Evolutionary conservation across 2,113 vertebrate species (phyloP).

Genomic region (Morone chrysops): DNA sequence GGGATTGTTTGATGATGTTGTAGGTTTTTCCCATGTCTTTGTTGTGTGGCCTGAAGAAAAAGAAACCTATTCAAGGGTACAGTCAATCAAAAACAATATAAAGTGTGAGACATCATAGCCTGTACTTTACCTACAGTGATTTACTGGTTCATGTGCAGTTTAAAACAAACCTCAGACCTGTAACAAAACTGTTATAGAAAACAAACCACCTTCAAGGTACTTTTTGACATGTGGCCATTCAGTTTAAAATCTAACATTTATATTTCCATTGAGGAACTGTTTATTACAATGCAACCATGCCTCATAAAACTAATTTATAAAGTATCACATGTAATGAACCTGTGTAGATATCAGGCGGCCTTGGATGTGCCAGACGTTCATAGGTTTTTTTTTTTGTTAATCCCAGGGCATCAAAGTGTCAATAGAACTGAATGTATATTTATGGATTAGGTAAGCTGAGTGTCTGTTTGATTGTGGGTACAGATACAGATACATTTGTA

Average conservation of each 20-base stretch:
- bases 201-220: slow-evolving; percentile 1
- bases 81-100: slow-evolving; percentile 13
- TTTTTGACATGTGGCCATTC: background rate
- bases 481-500: background rate
- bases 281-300: background rate
- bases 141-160: background rate
- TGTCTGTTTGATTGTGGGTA: background rate
- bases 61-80: background rate
- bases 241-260: background rate
- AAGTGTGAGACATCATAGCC: slow-evolving; percentile 24
- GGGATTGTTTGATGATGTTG: background rate
- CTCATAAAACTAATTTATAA: slow-evolving; percentile 2
- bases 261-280: background rate
- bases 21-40: slow-evolving; percentile 7
- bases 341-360: background rate
- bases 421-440: background rate
- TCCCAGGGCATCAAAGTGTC: background rate
- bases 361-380: background rate
- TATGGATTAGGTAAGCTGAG: background rate
- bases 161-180: slow-evolving; percentile 18
- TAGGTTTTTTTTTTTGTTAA: background rate
- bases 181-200: background rate
- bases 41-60: background rate
- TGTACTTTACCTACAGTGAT: slow-evolving; percentile 17
- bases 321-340: background rate